Percentiles rank a stretch among this genome's conserved stretches.
Conservation (phyloP, 2,888 invertebrate genomes). For the Macaria liturata region DNA sequence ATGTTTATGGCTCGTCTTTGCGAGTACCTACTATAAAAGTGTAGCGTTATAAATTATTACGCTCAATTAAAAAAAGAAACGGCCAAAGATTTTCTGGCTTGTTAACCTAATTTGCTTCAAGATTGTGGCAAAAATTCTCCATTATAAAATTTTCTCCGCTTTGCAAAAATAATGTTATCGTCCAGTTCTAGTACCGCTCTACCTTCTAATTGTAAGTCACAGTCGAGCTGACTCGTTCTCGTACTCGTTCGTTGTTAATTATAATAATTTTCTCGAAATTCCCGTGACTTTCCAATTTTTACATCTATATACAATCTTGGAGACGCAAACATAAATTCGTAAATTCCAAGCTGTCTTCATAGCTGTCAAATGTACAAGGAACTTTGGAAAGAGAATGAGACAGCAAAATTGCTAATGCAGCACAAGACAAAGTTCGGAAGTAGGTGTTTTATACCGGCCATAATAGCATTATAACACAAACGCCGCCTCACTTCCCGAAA, state of each 20-base stretch:
- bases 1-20: too few relatives aligned
- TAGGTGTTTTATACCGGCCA: slow-evolving; percentile 3
- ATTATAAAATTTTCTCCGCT: slow-evolving; percentile 29
- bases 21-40: slow-evolving; percentile 17
- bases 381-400: too few relatives aligned
- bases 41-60: slow-evolving; percentile 46
- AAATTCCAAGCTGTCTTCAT: too few relatives aligned
- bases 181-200: background rate
- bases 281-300: too few relatives aligned
- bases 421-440: too few relatives aligned
- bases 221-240: slow-evolving; percentile 8
- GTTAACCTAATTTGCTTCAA: slow-evolving; percentile 49
- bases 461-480: slow-evolving; percentile 9
- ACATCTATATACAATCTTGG: too few relatives aligned
- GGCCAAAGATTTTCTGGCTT: slow-evolving; percentile 45
- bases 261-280: too few relatives aligned
- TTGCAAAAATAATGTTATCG: slow-evolving; percentile 11
- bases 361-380: too few relatives aligned
- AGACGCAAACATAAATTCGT: too few relatives aligned
- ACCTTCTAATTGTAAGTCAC: slow-evolving; percentile 4
- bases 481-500: slow-evolving; percentile 6
- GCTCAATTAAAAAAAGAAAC: slow-evolving; percentile 54
- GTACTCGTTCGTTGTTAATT: too few relatives aligned
- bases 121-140: slow-evolving; percentile 41
- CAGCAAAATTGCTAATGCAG: too few relatives aligned